These are phyloP conservation scores for Halcyon chelicuti DNA, from an alignment of 2,797 vertebrate species.

Conservation along the genomic window DNA sequence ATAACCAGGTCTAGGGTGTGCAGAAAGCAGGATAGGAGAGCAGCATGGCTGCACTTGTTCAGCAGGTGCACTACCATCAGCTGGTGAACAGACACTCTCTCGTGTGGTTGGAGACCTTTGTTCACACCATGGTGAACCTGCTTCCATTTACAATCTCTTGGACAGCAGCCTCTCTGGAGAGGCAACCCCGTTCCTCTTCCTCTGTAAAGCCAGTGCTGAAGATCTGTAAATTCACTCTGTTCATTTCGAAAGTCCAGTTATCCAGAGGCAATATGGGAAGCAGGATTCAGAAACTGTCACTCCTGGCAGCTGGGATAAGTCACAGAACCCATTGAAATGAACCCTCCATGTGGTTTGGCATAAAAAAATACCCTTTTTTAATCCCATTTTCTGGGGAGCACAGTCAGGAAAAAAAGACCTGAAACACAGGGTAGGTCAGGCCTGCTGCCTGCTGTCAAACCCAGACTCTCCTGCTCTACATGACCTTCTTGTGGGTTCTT, in stretches of 20 bases:
- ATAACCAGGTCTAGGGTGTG: background rate
- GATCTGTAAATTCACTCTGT: background rate
- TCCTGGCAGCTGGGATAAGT: background rate
- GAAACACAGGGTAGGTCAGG: background rate
- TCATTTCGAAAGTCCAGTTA: background rate
- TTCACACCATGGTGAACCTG: background rate
- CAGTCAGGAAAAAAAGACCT: background rate
- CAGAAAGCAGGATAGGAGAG: background rate
- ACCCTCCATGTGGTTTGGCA: background rate
- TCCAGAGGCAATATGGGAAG: background rate
- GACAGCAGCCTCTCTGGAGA: background rate
- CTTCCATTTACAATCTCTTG: background rate
- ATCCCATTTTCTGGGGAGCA: background rate
- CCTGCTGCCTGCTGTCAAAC: background rate
- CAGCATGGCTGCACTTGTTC: background rate
- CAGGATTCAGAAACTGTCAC: background rate
- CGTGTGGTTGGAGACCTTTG: background rate
- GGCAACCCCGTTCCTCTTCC: background rate
- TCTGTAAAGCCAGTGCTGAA: background rate
- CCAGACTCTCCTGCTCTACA: background rate
- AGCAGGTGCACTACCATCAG: background rate
- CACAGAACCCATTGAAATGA: background rate
- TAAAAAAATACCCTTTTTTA: background rate
- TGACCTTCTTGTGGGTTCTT: background rate
- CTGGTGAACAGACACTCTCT: background rate